Base-by-base conservation (phyloP, 2,888 invertebrate species). In the Celastrina argiolus region DNA sequence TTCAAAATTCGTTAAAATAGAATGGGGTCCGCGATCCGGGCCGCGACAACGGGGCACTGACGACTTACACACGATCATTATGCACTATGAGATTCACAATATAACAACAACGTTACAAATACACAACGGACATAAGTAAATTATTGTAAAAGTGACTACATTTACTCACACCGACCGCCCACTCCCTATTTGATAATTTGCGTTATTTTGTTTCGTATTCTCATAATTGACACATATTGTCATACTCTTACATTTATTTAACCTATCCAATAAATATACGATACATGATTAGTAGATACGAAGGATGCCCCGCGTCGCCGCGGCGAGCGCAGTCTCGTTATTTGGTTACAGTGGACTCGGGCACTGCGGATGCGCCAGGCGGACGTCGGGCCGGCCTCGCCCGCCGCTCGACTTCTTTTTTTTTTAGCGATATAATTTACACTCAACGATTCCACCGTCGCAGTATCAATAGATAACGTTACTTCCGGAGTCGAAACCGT, bases 151-250 rank as follows among this genome's bases (percentile, higher is more conserved):
- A 64, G 41, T 66, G 45, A 68, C 67, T 36, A 45, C 65, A 59
- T 64, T 59, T 28, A 58, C 28, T 56, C 58, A 63, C 28, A 63
- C 41, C 42, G 56, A 63, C 36, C 26, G 28, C 39, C 12, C 22
- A 61, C 39, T 22, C 18, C 18, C 18, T 61, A 61, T 39, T 39
- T 22, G 61, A 61, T 61, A 61, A 22, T 63, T n/a, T 41, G 51
- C 22, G 66, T 61, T 31, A 63, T 36, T 68, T 61, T 39, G 61
- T 39, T 59, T 61, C 61, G 61, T 61, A 61, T 61, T 36, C 61
- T 61, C 61, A 39, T 61, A 87, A 87, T 86, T 87, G 87, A 87
- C 87, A 77, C 78, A 83, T 86, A 87, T 86, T 87, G 85, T 85
- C 86, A 83, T 83, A 78, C 78, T 78, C 79, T 76, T 84, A 82